Conservation (phyloP, 2,888 invertebrate genomes). For the Cantharis nigra region DNA sequence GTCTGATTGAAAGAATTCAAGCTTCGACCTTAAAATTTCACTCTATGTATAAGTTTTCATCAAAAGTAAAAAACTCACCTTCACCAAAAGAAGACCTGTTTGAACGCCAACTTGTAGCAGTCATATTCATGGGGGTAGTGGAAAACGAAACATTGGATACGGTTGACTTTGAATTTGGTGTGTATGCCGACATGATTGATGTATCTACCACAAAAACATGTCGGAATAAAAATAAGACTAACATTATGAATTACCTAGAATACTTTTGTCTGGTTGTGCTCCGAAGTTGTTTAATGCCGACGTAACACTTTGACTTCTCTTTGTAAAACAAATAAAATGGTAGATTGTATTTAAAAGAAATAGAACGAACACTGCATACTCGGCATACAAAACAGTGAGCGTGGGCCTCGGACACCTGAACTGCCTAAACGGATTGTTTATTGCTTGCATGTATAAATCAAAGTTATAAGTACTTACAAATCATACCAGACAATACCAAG, state of each 20-base stretch:
- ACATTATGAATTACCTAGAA: background rate
- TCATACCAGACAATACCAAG: conserved; percentile 63
- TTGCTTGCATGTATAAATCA: conserved; percentile 4
- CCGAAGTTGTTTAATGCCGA: background rate
- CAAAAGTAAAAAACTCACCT: background rate
- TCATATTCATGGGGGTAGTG: conserved; percentile 49
- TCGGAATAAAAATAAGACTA: background rate
- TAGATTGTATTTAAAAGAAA: background rate
- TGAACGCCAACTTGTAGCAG: conserved; percentile 52
- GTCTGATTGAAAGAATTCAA: background rate
- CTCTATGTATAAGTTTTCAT: background rate
- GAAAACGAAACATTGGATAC: conserved; percentile 24
- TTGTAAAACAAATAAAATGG: background rate
- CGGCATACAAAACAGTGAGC: background rate
- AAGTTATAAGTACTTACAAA: conserved; percentile 58
- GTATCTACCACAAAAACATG: background rate
- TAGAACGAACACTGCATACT: background rate
- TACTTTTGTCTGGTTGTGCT: background rate
- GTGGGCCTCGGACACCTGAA: conserved; percentile 50
- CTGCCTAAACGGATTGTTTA: conserved; percentile 47
- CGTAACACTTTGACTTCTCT: background rate
- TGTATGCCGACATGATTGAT: conserved; percentile 11
- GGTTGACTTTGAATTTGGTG: conserved; percentile 7
- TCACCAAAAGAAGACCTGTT: conserved; percentile 46
- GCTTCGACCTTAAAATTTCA: conserved; percentile 4